phyloP scores from a whole-genome alignment of 1,140 invertebrate species.

The Ceratosolen solmsi region DNA sequence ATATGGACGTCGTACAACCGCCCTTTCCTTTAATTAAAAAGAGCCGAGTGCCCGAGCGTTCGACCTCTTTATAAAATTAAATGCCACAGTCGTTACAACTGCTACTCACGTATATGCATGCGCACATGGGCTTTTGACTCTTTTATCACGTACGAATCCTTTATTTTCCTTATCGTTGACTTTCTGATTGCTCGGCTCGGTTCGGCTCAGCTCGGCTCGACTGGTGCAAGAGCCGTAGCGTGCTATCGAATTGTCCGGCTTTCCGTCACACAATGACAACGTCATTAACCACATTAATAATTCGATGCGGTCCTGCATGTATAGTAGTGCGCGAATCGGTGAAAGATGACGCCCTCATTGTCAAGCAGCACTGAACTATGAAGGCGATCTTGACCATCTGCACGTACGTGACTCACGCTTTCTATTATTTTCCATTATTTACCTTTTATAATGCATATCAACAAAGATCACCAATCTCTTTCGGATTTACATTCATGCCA shows the following conservation, averaged over 20 bases:
- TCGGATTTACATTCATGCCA: too few species aligned
- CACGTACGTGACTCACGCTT: not conserved
- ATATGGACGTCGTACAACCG: not conserved
- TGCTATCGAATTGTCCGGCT: not conserved
- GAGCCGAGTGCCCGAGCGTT: not conserved
- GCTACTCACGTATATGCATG: not conserved
- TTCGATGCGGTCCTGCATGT: not conserved
- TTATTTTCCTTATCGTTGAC: not conserved
- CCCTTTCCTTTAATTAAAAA: not conserved
- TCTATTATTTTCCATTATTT: not conserved
- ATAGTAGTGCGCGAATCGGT: not conserved
- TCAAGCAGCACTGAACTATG: constrained; percentile 14
- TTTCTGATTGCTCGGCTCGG: too few species aligned
- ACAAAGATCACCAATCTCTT: not conserved
- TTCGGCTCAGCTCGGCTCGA: too few species aligned
- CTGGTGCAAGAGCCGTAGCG: not conserved
- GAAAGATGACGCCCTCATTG: constrained; percentile 24
- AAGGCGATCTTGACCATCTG: constrained; percentile 37
- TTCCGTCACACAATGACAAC: constrained; percentile 2
- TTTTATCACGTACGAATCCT: too few species aligned
- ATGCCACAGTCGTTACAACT: not conserved
- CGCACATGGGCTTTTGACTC: not conserved
- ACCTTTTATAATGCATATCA: not conserved
- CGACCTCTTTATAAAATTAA: not conserved
- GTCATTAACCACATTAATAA: constrained; percentile 18